Evolutionary conservation across 2,888 invertebrate species (phyloP), one percentile per base, ranked within the genome.

Genomic region (Caenorhabditis sinica): DNA sequence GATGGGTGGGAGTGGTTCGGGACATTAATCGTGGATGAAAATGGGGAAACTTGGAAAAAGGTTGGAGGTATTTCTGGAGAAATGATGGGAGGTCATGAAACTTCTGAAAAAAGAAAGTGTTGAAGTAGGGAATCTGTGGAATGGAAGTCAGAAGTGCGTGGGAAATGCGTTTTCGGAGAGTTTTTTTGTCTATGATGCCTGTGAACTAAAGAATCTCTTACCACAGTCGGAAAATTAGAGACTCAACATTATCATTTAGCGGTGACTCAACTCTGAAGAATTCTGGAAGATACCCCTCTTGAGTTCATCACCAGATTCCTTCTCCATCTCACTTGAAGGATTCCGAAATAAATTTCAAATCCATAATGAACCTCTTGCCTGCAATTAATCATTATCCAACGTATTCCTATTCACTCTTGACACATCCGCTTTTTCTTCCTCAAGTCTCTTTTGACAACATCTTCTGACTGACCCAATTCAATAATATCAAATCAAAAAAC

Each of bases 401-500:
- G 49, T 11, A 49, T 49, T 58, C 71, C 28, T 28, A 25, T 11
- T 56, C 71, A n/a, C 53, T 71, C 71, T 72, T 63, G 66, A 65
- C 66, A 56, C 43, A 30, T 66, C 66, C 75, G 66, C 75, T 75
- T 75, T 66, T 75, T 74, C 74, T 66, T 66, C 75, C 43, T 75
- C 75, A 53, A 61, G 45, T 45, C 75, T 65, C 28, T 65, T 45
- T 65, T 43, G 63, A 51, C 49, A 45, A 28, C 74, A 15, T 66
- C 43, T 61, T n/a, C 25, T 11, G 30, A 49, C 25, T 79, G 63
- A 53, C 77, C 71, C 61, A 69, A 60, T 69, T 71, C 60, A 69
- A 69, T 77, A 69, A 60, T 69, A 61, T 69, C 61, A 69, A 76
- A 68, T 76, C 77, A 77, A 71, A 71, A 71, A 56, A 79, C 69